Base-by-base conservation (phyloP, 2,888 invertebrate species). In the Ophioninae sp. region DNA sequence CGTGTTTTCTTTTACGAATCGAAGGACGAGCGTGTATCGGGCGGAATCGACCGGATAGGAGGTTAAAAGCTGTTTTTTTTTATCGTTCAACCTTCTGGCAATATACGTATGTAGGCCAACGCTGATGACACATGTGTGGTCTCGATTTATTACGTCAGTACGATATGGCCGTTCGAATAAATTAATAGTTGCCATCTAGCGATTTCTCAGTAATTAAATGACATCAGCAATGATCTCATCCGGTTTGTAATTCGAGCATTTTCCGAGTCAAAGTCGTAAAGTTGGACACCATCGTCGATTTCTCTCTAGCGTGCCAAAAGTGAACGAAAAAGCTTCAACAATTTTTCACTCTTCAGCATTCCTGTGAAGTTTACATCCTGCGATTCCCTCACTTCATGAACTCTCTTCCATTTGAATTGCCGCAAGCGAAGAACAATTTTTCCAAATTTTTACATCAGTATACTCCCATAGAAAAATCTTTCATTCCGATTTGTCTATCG, bases 111-210 rank as follows among this genome's bases (percentile, higher is more conserved):
- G 39, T 20, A 72, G 59, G 59, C 39, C 72, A 72, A 20, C 22
- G 59, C 51, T 13, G 44, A 22, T 39, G 56, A 37, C 71, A 20
- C 59, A 59, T 22, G 39, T 72, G 22, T 67, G 41, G 39, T 59
- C 9, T 61, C 56, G 69, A 72, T 72, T 9, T 20, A 41, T 68
- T 59, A 39, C 67, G 20, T 73, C 68, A 59, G 68, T 72, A 20
- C 39, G 63, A 68, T 73, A 81, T 78, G 20, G 51, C 23, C 23
- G 37, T 44, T 63, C 20, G 74, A 78, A 71, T 74, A 69, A 78
- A 69, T 69, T 63, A 64, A 59, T 74, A 13, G 63, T 73, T 78
- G 22, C 20, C 58, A 64, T 64, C 74, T 59, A 8, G 51, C 13
- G 58, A 73, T 58, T 68, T 30, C 44, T 23, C 63, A 61, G 59